Evolutionary conservation across 2,888 invertebrate genomes (phyloP).

Genomic region (Limnephilus marmoratus): DNA sequence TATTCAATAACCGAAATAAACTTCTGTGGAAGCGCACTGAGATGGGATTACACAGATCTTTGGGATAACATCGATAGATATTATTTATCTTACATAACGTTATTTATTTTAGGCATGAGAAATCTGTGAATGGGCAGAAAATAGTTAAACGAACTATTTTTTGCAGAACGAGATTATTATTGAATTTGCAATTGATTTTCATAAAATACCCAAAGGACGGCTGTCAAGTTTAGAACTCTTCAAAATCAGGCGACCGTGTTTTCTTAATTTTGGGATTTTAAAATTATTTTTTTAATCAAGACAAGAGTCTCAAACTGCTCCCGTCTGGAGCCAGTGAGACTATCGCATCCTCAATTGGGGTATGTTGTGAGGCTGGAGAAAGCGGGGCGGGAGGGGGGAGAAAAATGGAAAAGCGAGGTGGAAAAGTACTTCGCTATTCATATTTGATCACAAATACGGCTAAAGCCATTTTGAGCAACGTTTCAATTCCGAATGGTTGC

Average conservation of each 20-base stretch:
- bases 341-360: too few species aligned
- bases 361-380: too few species aligned
- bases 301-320: too few species aligned
- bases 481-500: background rate
- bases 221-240: background rate
- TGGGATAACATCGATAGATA: background rate
- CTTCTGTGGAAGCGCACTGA: background rate
- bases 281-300: too few species aligned
- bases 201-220: background rate
- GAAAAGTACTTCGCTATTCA: too few species aligned
- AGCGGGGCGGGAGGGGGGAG: too few species aligned
- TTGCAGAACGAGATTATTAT: background rate
- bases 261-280: too few species aligned
- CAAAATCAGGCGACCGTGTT: background rate
- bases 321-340: too few species aligned
- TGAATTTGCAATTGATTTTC: background rate
- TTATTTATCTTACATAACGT: background rate
- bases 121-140: background rate
- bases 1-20: conserved; percentile 2
- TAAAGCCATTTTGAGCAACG: background rate
- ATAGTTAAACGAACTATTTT: background rate
- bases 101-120: background rate
- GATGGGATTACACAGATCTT: background rate
- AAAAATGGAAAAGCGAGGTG: too few species aligned
- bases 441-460: too few species aligned